phyloP scores from a whole-genome alignment of 2,888 invertebrate genomes.

The Rhopalosiphum nymphaeae region DNA sequence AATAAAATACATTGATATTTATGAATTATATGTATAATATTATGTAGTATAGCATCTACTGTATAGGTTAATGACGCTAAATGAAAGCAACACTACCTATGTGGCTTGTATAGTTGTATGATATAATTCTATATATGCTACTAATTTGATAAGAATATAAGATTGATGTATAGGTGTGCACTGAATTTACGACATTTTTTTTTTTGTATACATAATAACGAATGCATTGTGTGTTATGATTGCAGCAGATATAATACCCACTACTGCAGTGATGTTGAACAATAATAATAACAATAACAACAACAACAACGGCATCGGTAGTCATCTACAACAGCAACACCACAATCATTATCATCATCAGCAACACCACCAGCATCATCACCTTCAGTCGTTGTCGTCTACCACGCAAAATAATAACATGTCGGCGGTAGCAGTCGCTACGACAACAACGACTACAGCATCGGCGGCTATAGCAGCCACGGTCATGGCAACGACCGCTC shows the following conservation, averaged over 20 bases:
- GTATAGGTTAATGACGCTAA: background rate
- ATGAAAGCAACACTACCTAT: background rate
- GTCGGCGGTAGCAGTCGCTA: background rate
- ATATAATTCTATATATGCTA: background rate
- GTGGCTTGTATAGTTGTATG: background rate
- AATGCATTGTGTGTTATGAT: background rate
- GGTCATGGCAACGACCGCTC: background rate
- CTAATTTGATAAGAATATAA: background rate
- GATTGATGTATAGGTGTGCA: background rate
- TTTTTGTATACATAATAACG: background rate
- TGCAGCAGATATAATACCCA: background rate
- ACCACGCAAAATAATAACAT: background rate
- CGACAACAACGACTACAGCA: background rate
- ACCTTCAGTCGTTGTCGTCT: background rate
- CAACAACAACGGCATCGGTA: background rate
- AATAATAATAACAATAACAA: slow-evolving; percentile 27
- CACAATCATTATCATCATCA: background rate
- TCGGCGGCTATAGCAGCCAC: background rate
- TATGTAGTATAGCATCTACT: background rate
- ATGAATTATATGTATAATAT: background rate
- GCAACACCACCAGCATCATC: background rate
- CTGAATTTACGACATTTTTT: background rate
- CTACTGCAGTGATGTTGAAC: slow-evolving; percentile 22
- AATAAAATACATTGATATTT: background rate
- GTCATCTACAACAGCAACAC: slow-evolving; percentile 27